These are phyloP conservation scores for Amphimedon queenslandica DNA, from an alignment of 37 sponge, comb jelly and placozoan genomes.

Conservation along the genomic window DNA sequence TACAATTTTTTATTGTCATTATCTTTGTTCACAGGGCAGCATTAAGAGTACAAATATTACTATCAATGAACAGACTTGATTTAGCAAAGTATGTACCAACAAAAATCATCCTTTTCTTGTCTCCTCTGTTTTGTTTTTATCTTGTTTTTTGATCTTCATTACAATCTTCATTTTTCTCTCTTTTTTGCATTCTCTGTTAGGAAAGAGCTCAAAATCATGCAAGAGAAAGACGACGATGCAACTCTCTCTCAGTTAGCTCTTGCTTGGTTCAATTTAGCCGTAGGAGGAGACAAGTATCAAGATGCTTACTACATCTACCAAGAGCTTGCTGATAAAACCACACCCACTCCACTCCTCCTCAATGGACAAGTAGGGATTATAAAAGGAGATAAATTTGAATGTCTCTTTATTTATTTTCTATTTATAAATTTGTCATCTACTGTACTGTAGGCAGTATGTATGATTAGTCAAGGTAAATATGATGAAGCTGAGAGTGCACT, in stretches of 20 bases:
- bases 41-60: constrained; percentile 79
- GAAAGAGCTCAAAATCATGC: constrained; percentile 92
- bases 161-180: neutral
- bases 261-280: constrained; percentile 91
- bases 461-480: constrained; percentile 85
- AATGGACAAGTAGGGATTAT: constrained; percentile 82
- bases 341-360: constrained; percentile 87
- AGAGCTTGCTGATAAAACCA: constrained; percentile 94
- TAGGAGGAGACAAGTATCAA: constrained; percentile 92
- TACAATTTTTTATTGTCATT: too few relatives aligned
- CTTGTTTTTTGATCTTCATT: neutral
- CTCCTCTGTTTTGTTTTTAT: too few relatives aligned
- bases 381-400: too few relatives aligned
- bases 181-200: too few relatives aligned
- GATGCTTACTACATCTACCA: constrained; percentile 97
- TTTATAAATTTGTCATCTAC: neutral
- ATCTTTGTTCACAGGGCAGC: too few relatives aligned
- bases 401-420: too few relatives aligned
- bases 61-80: constrained; percentile 91
- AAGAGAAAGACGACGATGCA: constrained; percentile 94
- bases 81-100: constrained; percentile 85
- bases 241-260: constrained; percentile 91
- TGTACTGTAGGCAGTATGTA: constrained; percentile 62
- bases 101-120: too few relatives aligned
- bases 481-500: constrained; percentile 92